These are phyloP conservation scores for Myotis davidii DNA, from an alignment of 2,113 vertebrate species.

Conservation along the genomic window DNA sequence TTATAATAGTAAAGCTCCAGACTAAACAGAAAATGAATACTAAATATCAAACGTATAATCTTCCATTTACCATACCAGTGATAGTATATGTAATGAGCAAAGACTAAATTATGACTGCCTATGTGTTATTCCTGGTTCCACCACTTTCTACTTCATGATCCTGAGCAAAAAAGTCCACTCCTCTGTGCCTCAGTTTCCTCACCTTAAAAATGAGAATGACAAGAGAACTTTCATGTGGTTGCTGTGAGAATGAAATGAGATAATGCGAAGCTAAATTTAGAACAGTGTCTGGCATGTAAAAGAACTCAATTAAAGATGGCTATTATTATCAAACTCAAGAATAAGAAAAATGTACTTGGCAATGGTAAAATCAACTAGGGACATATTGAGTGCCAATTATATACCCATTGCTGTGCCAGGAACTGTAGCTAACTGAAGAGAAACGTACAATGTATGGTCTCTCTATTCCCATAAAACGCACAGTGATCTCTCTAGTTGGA, in stretches of 20 bases:
- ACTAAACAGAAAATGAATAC: conserved; percentile 34
- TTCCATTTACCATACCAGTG: neutral
- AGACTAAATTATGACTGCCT: conserved; percentile 18
- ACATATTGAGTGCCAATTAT: conserved; percentile 52
- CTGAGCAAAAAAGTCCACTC: neutral
- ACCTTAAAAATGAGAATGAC: conserved; percentile 35
- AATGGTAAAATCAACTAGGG: conserved; percentile 72
- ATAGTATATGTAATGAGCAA: neutral
- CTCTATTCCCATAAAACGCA: conserved; percentile 20
- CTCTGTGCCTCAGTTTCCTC: conserved; percentile 17
- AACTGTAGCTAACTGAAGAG: conserved; percentile 39
- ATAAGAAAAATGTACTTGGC: conserved; percentile 63
- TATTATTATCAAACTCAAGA: conserved; percentile 66
- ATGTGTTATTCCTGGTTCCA: conserved; percentile 11
- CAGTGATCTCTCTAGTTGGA: neutral
- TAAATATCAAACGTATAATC: neutral
- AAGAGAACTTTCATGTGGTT: conserved; percentile 14
- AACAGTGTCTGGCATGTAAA: conserved; percentile 53
- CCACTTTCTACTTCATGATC: neutral
- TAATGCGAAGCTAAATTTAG: conserved; percentile 51
- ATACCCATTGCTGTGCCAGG: conserved; percentile 20
- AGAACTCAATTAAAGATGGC: conserved; percentile 53
- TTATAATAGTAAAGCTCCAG: conserved; percentile 34
- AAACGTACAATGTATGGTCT: neutral
- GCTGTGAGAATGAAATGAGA: conserved; percentile 49